Evolutionary conservation across 2,888 invertebrate species (phyloP).

Genomic region (Agrenia bidenticulata): DNA sequence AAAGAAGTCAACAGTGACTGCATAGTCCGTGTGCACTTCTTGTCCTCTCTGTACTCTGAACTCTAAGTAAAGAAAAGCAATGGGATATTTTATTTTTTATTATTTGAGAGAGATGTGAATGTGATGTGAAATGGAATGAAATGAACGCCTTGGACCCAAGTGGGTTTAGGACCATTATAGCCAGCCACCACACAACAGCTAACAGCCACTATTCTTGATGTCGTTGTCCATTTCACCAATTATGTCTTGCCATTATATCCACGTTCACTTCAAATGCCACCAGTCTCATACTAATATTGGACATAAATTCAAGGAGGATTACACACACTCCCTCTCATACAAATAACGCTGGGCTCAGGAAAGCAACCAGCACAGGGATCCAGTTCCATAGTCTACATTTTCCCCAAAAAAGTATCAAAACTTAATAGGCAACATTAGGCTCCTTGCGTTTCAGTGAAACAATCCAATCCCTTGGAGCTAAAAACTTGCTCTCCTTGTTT

Average conservation of each 20-base stretch:
- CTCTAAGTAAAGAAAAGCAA: conserved; percentile 5
- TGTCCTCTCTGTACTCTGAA: neutral
- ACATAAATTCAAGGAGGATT: conserved; percentile 21
- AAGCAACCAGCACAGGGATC: neutral
- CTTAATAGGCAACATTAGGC: conserved; percentile 5
- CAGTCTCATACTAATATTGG: conserved; percentile 10
- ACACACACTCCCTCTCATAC: conserved; percentile 12
- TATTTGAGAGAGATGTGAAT: conserved; percentile 23
- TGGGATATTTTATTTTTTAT: conserved; percentile 22
- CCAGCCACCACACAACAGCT: conserved; percentile 14
- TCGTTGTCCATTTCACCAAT: conserved; percentile 34
- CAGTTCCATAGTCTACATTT: neutral
- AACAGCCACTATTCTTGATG: conserved; percentile 12
- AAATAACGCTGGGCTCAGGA: neutral
- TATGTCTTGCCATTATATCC: conserved; percentile 24
- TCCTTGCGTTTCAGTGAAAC: neutral
- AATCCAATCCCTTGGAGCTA: conserved; percentile 6
- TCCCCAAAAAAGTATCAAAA: conserved; percentile 3
- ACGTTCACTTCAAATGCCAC: conserved; percentile 13
- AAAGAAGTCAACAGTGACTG: too few relatives aligned
- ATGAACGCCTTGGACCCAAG: conserved; percentile 26
- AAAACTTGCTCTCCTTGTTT: neutral
- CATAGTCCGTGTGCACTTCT: neutral
- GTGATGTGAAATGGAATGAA: conserved; percentile 27
- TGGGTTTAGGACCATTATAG: conserved; percentile 20